A percentile compares a stretch with the other conserved stretches of the same genome.
phyloP scores from a whole-genome alignment of 2,113 vertebrate genomes.

The Callorhinus ursinus region DNA sequence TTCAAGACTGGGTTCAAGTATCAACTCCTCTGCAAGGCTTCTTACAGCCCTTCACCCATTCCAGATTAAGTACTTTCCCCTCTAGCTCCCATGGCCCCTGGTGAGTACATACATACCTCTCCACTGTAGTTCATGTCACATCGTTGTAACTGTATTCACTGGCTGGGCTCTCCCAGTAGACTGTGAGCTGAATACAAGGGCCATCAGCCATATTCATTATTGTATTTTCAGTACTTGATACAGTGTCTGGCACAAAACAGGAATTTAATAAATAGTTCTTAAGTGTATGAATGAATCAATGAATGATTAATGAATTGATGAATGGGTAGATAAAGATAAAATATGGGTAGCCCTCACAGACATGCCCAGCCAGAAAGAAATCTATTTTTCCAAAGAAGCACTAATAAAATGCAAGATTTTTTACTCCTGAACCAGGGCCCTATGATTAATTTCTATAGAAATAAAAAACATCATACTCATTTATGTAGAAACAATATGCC shows the following conservation, averaged over 20 bases:
- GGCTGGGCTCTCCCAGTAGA: neutral
- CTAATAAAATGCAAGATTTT: constrained; percentile 19
- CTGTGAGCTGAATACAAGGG: neutral
- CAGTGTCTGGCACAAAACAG: neutral
- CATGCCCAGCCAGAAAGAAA: neutral
- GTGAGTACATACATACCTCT: rapidly evolving
- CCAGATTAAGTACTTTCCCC: neutral
- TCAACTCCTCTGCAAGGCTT: neutral
- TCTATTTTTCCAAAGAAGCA: neutral
- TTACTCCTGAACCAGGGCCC: neutral
- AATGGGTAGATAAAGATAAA: neutral
- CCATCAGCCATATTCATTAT: neutral
- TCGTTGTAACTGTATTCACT: rapidly evolving
- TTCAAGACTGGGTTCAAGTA: neutral
- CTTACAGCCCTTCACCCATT: neutral
- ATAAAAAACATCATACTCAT: constrained; percentile 40
- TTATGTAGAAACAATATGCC: neutral
- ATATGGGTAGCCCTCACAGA: neutral
- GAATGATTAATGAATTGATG: neutral
- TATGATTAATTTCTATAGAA: constrained; percentile 49
- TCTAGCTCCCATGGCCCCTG: rapidly evolving
- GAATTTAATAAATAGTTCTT: constrained; percentile 25
- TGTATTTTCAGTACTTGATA: neutral
- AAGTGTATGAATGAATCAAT: neutral
- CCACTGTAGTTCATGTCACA: no score